Evolutionary conservation across 2,888 invertebrate species (phyloP).

Genomic region (Himalopsyche japonica): DNA sequence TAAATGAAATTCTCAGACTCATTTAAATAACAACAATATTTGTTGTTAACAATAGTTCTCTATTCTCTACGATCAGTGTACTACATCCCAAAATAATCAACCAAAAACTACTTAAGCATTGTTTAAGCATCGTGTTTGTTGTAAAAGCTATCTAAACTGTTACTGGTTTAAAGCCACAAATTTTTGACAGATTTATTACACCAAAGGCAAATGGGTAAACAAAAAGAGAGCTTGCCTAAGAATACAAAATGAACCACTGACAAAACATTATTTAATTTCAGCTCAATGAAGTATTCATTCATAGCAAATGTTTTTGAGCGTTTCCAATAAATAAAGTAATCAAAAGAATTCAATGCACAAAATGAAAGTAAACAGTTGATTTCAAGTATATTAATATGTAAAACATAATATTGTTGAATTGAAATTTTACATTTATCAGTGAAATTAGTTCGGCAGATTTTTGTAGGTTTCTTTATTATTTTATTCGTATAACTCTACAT

Average conservation of each 20-base stretch:
- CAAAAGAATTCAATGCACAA: too few species aligned
- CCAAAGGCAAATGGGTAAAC: not conserved
- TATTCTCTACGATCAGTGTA: not conserved
- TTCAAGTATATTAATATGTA: too few species aligned
- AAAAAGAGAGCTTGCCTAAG: not conserved
- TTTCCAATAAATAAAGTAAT: too few species aligned
- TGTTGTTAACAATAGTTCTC: not conserved
- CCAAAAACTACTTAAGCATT: not conserved
- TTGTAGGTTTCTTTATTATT: too few species aligned
- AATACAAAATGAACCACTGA: not conserved
- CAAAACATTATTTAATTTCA: not conserved
- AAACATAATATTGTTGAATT: too few species aligned
- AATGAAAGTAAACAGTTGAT: too few species aligned
- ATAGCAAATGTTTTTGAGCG: too few species aligned
- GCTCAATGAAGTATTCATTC: too few species aligned
- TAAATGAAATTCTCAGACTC: too few species aligned
- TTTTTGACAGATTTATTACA: not conserved
- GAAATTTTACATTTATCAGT: too few species aligned
- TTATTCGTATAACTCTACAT: too few species aligned
- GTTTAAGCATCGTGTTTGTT: not conserved
- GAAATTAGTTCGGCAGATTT: too few species aligned
- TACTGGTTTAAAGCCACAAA: not conserved
- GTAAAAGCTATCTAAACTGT: not conserved
- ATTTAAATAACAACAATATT: not conserved
- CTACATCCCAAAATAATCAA: not conserved